Evolutionary conservation across 2,888 invertebrate species (phyloP), one percentile per base, ranked within the genome.

Genomic region (Lacanobia wlatinum): DNA sequence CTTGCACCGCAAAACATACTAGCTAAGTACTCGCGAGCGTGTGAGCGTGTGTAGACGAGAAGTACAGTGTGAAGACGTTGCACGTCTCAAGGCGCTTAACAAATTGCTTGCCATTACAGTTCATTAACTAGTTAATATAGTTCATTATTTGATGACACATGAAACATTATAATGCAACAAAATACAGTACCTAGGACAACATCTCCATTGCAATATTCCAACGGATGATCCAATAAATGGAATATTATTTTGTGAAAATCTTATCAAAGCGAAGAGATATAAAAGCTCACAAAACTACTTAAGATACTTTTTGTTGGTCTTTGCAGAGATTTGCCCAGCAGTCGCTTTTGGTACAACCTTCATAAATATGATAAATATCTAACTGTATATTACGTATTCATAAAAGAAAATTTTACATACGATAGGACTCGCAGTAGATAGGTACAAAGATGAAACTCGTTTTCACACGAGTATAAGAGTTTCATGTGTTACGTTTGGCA

Each of bases 331-430:
- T 86, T 83, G 71, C 73, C 65, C 63, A 75, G 63, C 62, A 86
- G 76, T 81, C 80, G 77, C 81, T 76, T 86, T 79, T 83, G 83
- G 82, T 83, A 82, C 72, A 71, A 84, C 82, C 78, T 86, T 87
- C 79, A 86, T 86, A 86, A 86, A 86, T 86, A 86, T 86, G 85
- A 84, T 83, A 84, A 86, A 86, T 83, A 86, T 86, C 77, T 78
- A 80, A 84, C 76, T 83, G 74, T 70, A 78, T 80, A 77, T 82
- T 86, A 85, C 70, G 85, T 87, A 86, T 86, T 86, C 87, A 80
- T 85, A 86, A 86, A 87, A 85, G 87, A 78, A 77, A 80, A 70
- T 67, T 85, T 85, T 84, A 85, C 83, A 83, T 84, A 73, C 40
- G 78, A 79, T 76, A 73, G 23, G 5, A 48, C 48, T 18, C 2